These are phyloP conservation scores for Passer montanus DNA, from an alignment of 2,113 vertebrate genomes.

Conservation along the genomic window DNA sequence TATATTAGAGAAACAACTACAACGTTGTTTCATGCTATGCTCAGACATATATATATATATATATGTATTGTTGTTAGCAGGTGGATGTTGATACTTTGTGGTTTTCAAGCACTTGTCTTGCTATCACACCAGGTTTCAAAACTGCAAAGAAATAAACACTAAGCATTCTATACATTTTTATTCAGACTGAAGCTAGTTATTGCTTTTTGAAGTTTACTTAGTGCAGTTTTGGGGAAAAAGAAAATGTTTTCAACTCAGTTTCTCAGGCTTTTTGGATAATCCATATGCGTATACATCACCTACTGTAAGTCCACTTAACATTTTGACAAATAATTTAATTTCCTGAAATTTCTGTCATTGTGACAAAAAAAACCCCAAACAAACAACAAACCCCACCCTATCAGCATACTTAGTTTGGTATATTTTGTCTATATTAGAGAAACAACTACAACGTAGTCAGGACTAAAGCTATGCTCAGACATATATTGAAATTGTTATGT, in stretches of 20 bases:
- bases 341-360: not conserved
- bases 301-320: not conserved
- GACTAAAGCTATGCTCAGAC: not conserved
- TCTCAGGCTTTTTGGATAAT: not conserved
- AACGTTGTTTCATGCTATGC: not conserved
- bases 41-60: not conserved
- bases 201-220: not conserved
- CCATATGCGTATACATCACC: not conserved
- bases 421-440: not conserved
- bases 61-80: not conserved
- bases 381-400: not conserved
- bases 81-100: not conserved
- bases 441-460: not conserved
- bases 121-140: not conserved
- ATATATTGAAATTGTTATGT: not conserved
- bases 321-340: not conserved
- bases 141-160: not conserved
- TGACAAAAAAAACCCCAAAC: fast-evolving
- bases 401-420: not conserved
- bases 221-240: not conserved
- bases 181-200: not conserved
- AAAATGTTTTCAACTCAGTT: not conserved
- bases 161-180: not conserved
- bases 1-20: not conserved
- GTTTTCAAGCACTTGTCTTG: not conserved